Evolutionary conservation across 2,113 vertebrate species (phyloP).

Genomic region (Indri indri): DNA sequence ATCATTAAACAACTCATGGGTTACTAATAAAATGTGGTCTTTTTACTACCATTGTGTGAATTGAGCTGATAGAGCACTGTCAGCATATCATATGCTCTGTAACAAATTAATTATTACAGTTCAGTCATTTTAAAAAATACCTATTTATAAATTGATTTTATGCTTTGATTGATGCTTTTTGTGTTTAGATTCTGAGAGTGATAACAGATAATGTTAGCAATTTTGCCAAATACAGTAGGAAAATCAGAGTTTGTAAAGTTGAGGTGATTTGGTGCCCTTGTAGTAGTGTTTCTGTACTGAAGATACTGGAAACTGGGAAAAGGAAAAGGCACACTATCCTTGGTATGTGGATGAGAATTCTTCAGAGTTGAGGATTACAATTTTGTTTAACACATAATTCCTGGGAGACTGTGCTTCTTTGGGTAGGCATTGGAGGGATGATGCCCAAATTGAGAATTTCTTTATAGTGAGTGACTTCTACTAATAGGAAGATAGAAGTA

Average conservation of each 20-base stretch:
- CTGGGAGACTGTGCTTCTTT: not conserved
- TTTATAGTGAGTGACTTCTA: not conserved
- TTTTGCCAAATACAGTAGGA: not conserved
- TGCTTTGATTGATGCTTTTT: not conserved
- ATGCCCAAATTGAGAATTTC: not conserved
- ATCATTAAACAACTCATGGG: not conserved
- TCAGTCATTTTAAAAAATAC: not conserved
- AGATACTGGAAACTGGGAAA: not conserved
- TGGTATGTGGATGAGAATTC: not conserved
- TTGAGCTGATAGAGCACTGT: not conserved
- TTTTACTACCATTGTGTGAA: not conserved
- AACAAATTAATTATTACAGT: not conserved
- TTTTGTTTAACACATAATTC: not conserved
- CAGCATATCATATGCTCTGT: not conserved
- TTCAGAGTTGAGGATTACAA: not conserved
- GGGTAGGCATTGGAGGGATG: not conserved
- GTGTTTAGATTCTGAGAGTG: not conserved
- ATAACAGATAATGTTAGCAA: not conserved
- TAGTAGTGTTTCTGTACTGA: not conserved
- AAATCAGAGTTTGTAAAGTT: not conserved
- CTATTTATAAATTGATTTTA: not conserved
- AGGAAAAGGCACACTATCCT: not conserved
- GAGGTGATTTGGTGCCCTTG: not conserved
- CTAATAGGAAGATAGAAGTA: not conserved
- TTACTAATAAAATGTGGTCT: not conserved